Evolutionary conservation across 1,140 invertebrate genomes (phyloP).

Genomic region (Dufourea novaeangliae): DNA sequence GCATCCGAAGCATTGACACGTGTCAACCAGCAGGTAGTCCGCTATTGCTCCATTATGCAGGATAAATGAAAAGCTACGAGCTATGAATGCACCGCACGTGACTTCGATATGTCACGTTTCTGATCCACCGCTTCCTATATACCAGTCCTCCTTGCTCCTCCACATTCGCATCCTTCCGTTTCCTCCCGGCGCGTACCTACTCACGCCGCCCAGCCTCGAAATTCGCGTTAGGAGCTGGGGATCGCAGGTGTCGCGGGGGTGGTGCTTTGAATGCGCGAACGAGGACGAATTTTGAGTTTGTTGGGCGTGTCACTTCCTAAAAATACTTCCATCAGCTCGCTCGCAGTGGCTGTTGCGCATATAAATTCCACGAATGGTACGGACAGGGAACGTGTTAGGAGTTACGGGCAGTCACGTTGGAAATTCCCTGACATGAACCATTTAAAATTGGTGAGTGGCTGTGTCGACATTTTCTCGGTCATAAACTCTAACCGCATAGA

Average conservation of each 20-base stretch:
- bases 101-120: conserved; percentile 53
- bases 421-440: conserved; percentile 6
- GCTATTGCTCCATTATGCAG: conserved; percentile 26
- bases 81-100: conserved; percentile 45
- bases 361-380: conserved; percentile 14
- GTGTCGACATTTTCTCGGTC: background rate
- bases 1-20: conserved; percentile 27
- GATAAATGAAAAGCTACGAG: conserved; percentile 58
- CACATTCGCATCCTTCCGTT: background rate
- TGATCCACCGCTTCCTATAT: conserved; percentile 43
- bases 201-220: background rate
- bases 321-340: conserved; percentile 11
- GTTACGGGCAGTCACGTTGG: background rate
- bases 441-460: background rate
- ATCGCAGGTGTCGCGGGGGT: background rate
- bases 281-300: conserved; percentile 30
- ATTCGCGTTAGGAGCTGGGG: background rate
- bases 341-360: background rate
- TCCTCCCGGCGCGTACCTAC: background rate
- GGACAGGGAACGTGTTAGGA: background rate
- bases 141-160: background rate
- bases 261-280: background rate
- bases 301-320: conserved; percentile 9
- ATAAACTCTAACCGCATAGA: background rate
- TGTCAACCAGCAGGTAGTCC: conserved; percentile 16